Base-by-base conservation (phyloP, 1,140 invertebrate species). In the Maconellicoccus hirsutus region DNA sequence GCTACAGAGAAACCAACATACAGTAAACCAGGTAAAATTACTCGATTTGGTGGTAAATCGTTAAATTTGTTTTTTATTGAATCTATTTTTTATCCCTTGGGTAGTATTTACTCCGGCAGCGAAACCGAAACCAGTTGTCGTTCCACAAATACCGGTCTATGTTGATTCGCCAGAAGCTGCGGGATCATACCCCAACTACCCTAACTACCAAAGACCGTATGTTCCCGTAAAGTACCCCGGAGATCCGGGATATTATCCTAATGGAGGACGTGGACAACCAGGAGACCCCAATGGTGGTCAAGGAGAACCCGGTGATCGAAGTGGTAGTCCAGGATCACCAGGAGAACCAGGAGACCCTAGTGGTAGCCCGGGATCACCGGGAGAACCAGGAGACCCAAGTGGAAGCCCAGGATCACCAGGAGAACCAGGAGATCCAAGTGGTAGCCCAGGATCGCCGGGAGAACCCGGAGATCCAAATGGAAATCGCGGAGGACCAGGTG, bases 311-410 rank as follows among this genome's bases (percentile, higher is more conserved):
- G 69, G 42, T 66, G n/a, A 75, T 73, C 70, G 71, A 42, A 38
- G 74, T 39, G 75, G 73, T 73, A 6, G 74, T 71, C 25, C 71
- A 75, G 52, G 78, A 73, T 75, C 75, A 71, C 25, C 71, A 75
- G 52, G 78, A 73, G 75, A 76, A 77, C 71, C 75, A 76, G 73
- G 77, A 72, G 59, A 72, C 75, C 70, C 78, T 75, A 77, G 79
- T 74, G 75, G 71, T 16, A 19, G 52, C 14, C 71, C 73, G 22
- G 70, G 59, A 71, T 59, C 39, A 70, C 59, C 71, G 52, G 73
- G 72, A 61, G 19, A 21, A 38, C 72, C 71, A 21, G 72, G 69
- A 25, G 63, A 71, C 12, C 73, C 73, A 7, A 70, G 66, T 16
- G n/a, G 14, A 1, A 70, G 69, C 10, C 63, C 71, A 16, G 76